These are phyloP conservation scores for Sthenelais limicola DNA, from an alignment of 2,888 invertebrate genomes.

Conservation along the genomic window DNA sequence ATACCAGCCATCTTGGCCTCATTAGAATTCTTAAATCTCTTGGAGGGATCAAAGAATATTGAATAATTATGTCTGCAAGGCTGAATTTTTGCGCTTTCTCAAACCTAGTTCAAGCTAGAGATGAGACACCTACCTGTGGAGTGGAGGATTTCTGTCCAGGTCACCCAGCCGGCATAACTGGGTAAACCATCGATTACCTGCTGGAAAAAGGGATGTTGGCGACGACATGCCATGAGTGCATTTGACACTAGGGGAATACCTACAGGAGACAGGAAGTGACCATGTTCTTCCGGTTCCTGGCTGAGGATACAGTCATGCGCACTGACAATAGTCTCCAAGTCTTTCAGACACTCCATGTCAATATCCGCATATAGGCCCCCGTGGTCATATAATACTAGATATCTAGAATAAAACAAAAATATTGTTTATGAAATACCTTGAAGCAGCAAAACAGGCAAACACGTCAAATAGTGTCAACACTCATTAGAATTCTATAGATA, in stretches of 20 bases:
- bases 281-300: conserved; percentile 50
- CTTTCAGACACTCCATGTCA: conserved; percentile 65
- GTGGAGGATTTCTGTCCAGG: conserved; percentile 46
- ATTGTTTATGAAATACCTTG: not conserved
- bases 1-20: no score
- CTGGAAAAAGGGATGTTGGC: conserved; percentile 47
- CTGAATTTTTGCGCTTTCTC: no score
- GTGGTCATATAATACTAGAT: conserved; percentile 66
- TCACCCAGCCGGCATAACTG: conserved; percentile 33
- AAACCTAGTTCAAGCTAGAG: no score
- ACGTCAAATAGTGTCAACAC: not conserved
- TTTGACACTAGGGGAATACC: conserved; percentile 47
- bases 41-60: no score
- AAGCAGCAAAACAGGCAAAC: not conserved
- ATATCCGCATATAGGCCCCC: conserved; percentile 69
- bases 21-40: no score
- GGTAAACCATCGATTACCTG: conserved; percentile 40
- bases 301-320: conserved; percentile 46
- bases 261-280: conserved; percentile 45
- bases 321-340: conserved; percentile 52
- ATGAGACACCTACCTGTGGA: no score
- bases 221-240: conserved; percentile 50
- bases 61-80: no score
- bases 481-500: not conserved
- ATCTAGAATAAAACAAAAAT: conserved; percentile 56